phyloP scores from a whole-genome alignment of 1,140 invertebrate species.

The Megathymus violae region DNA sequence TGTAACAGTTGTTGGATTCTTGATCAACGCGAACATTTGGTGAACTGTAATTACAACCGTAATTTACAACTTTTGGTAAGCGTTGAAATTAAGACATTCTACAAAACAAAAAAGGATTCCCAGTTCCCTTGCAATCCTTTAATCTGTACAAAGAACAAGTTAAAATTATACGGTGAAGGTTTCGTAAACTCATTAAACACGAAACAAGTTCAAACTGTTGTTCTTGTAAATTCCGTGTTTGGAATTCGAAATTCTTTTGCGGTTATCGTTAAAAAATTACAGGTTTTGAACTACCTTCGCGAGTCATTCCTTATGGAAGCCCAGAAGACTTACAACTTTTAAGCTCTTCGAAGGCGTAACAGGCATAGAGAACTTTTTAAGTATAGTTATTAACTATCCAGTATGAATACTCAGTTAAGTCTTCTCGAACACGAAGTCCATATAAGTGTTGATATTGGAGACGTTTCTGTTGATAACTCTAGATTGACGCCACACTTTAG shows the following conservation, averaged over 20 bases:
- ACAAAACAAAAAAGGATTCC: neutral
- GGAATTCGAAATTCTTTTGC: constrained; percentile 14
- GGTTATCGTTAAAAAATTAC: constrained; percentile 19
- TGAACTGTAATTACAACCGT: no score
- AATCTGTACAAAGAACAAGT: neutral
- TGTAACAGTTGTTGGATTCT: no score
- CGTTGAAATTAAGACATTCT: neutral
- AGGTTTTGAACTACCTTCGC: constrained; percentile 3
- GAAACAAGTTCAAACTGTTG: constrained; percentile 15
- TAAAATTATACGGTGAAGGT: neutral
- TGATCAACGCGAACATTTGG: no score
- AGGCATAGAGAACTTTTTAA: constrained; percentile 36
- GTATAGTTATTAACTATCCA: constrained; percentile 38
- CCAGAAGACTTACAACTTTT: constrained; percentile 37
- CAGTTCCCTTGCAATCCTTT: neutral
- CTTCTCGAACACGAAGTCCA: constrained; percentile 1
- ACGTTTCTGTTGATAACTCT: neutral
- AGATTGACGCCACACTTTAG: no score
- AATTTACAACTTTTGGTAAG: no score
- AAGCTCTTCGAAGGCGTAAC: constrained; percentile 37
- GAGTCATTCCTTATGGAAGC: constrained; percentile 35
- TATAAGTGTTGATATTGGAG: neutral
- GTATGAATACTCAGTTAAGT: constrained; percentile 17
- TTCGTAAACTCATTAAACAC: constrained; percentile 12
- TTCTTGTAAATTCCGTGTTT: constrained; percentile 6